These are phyloP conservation scores for Tragelaphus eurycerus DNA, from an alignment of 2,797 vertebrate genomes.

Conservation along the genomic window DNA sequence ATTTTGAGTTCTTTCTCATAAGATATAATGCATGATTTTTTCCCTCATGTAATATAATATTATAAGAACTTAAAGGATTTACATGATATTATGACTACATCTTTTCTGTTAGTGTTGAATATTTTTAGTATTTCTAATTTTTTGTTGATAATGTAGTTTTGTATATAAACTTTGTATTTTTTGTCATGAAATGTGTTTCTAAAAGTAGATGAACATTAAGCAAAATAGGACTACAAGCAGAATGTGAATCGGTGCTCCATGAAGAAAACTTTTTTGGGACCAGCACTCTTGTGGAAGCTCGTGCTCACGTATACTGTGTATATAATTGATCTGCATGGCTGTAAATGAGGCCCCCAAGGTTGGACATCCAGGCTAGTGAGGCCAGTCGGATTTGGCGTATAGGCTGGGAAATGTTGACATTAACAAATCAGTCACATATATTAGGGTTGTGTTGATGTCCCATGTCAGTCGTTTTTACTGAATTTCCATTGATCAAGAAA, in stretches of 20 bases:
- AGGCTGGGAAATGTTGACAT: neutral
- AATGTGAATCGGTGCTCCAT: neutral
- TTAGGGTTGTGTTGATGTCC: neutral
- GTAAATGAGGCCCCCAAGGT: neutral
- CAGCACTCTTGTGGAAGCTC: neutral
- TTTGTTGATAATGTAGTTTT: neutral
- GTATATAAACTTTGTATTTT: neutral
- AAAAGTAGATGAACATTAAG: neutral
- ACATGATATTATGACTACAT: neutral
- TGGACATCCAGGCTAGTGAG: neutral
- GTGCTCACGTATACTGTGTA: neutral
- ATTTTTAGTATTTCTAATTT: neutral
- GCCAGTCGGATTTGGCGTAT: neutral
- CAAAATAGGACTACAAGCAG: neutral
- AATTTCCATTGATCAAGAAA: neutral
- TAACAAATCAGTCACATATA: neutral
- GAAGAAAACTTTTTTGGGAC: neutral
- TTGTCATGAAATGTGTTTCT: neutral
- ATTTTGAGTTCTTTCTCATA: neutral
- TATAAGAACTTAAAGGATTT: neutral
- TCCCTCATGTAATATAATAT: neutral
- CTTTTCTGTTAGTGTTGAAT: constrained; percentile 2
- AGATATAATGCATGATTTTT: neutral
- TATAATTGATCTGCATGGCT: neutral
- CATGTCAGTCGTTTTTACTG: neutral